Evolutionary conservation across 2,888 invertebrate species (phyloP).

Genomic region (Halocaridina rubra): DNA sequence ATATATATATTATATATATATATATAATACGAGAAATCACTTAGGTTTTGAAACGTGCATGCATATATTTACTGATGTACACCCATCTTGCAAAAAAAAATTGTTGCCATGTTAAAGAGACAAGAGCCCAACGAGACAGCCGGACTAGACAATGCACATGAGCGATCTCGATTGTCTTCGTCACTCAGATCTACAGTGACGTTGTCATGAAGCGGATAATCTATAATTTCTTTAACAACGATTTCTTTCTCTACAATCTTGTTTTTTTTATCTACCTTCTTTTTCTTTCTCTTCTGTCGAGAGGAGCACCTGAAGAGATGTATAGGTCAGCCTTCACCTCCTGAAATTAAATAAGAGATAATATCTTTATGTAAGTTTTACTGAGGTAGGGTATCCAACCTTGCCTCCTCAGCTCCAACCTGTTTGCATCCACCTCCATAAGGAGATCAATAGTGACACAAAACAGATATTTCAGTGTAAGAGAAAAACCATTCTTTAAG

Average conservation of each 20-base stretch:
- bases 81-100: slow-evolving; percentile 42
- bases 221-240: neutral
- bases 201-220: too few species aligned
- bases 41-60: neutral
- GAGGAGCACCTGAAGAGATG: slow-evolving; percentile 27
- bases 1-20: neutral
- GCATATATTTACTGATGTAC: neutral
- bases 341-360: slow-evolving; percentile 24
- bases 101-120: slow-evolving; percentile 36
- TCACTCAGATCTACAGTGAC: slow-evolving; percentile 41
- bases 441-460: too few species aligned
- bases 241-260: neutral
- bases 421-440: too few species aligned
- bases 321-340: slow-evolving; percentile 49
- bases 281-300: slow-evolving; percentile 6
- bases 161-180: slow-evolving; percentile 13
- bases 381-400: too few species aligned
- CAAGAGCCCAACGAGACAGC: slow-evolving; percentile 43
- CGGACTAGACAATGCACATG: slow-evolving; percentile 43
- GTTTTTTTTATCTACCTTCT: neutral
- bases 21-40: neutral
- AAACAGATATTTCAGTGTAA: too few species aligned
- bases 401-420: too few species aligned
- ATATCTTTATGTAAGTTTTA: too few species aligned
- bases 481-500: too few species aligned